These are phyloP conservation scores for Hypercompe scribonia DNA, from an alignment of 2,888 invertebrate genomes.

Conservation along the genomic window DNA sequence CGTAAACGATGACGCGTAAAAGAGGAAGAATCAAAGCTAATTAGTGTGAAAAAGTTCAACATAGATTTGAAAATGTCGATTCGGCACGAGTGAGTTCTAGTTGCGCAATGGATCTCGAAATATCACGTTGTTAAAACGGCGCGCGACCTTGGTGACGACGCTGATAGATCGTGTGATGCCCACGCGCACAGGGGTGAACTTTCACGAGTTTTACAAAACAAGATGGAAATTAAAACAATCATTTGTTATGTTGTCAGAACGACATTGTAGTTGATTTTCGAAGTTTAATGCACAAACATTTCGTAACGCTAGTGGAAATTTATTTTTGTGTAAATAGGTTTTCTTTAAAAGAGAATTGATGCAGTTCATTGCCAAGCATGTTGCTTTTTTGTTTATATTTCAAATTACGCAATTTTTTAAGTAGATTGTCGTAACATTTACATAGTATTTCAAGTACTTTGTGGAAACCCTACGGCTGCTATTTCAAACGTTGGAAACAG, in stretches of 20 bases:
- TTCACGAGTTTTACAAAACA: conserved; percentile 16
- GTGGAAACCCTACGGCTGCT: neutral
- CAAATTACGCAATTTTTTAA: neutral
- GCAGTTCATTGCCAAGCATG: conserved; percentile 11
- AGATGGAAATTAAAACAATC: conserved; percentile 38
- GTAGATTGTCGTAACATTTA: neutral
- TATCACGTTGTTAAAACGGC: conserved; percentile 63
- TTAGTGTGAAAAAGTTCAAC: conserved; percentile 56
- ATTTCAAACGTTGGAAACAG: neutral
- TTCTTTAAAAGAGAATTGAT: conserved; percentile 1
- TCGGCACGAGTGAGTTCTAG: conserved; percentile 32
- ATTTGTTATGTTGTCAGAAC: conserved; percentile 45
- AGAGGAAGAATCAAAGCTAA: conserved; percentile 62
- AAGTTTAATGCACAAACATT: conserved; percentile 21
- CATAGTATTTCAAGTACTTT: neutral
- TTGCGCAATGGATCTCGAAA: conserved; percentile 72
- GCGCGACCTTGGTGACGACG: conserved; percentile 77
- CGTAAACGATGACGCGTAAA: conserved; percentile 52
- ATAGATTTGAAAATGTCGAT: conserved; percentile 47
- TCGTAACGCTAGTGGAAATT: conserved; percentile 14
- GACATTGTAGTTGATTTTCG: conserved; percentile 33
- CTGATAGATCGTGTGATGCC: conserved; percentile 68
- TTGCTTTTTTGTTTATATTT: conserved; percentile 1
- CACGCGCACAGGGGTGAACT: conserved; percentile 39
- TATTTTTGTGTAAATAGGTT: conserved; percentile 19